phyloP scores from a whole-genome alignment of 1,140 invertebrate species.

The Stenopsyche tienmushanensis region DNA sequence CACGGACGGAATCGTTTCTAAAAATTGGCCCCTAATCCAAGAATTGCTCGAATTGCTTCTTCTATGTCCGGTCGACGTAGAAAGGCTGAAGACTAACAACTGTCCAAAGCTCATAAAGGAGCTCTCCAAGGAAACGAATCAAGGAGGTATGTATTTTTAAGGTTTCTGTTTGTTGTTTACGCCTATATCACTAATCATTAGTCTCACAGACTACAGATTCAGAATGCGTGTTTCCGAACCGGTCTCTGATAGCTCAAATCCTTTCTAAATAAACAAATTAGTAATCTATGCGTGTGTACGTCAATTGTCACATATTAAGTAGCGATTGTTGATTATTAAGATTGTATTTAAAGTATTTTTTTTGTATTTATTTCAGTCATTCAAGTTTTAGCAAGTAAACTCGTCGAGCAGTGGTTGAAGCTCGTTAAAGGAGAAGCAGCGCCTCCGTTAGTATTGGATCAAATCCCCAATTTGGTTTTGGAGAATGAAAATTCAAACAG shows the following conservation, averaged over 20 bases:
- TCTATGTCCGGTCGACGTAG: constrained; percentile 84
- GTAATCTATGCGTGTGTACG: neutral
- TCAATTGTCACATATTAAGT: too few relatives aligned
- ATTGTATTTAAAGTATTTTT: constrained; percentile 37
- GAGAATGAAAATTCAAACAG: too few relatives aligned
- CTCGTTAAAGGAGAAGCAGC: constrained; percentile 72
- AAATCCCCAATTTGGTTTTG: constrained; percentile 49
- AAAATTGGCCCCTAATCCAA: constrained; percentile 82
- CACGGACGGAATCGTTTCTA: constrained; percentile 76
- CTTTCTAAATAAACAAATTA: too few relatives aligned
- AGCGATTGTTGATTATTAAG: neutral
- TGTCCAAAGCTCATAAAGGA: constrained; percentile 89
- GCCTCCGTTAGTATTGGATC: constrained; percentile 45
- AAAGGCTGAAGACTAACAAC: constrained; percentile 85
- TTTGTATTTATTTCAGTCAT: constrained; percentile 66
- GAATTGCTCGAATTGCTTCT: constrained; percentile 83
- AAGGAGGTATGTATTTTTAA: constrained; percentile 64
- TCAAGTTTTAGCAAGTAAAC: constrained; percentile 68
- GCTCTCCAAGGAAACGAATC: constrained; percentile 77
- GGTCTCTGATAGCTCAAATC: neutral
- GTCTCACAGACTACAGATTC: too few relatives aligned
- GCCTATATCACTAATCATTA: constrained; percentile 15
- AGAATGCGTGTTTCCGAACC: constrained; percentile 4
- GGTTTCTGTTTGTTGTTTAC: constrained; percentile 17
- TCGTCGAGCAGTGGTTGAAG: constrained; percentile 90